phyloP scores from a whole-genome alignment of 2,888 invertebrate species.

The Physocephala rufipes region DNA sequence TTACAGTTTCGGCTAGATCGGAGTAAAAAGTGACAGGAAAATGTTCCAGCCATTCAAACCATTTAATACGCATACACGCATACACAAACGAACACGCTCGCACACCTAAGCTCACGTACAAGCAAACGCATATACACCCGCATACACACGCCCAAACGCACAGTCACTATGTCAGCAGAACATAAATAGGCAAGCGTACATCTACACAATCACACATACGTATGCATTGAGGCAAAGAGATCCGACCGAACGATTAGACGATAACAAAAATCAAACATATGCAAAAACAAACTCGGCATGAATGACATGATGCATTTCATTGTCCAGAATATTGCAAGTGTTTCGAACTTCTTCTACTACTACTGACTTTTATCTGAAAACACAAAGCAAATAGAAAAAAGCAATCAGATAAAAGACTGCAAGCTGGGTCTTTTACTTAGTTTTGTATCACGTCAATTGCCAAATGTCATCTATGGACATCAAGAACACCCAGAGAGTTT shows the following conservation, averaged over 20 bases:
- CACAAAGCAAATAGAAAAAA: constrained; percentile 10
- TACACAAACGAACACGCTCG: background rate
- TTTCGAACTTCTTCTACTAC: constrained; percentile 3
- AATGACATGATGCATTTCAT: constrained; percentile 3
- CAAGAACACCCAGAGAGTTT: background rate
- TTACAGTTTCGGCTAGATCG: background rate
- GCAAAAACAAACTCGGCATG: constrained; percentile 8
- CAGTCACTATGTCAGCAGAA: no score
- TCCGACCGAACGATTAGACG: no score
- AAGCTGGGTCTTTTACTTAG: constrained; percentile 13
- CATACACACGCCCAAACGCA: no score
- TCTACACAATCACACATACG: no score
- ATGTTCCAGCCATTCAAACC: constrained; percentile 6
- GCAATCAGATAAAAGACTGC: constrained; percentile 18
- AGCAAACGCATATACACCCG: no score
- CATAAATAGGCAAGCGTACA: no score
- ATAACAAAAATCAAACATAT: no score
- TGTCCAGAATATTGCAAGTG: constrained; percentile 19
- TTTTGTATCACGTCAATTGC: background rate
- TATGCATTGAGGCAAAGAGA: background rate
- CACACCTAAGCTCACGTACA: background rate
- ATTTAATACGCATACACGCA: background rate
- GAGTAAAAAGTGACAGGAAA: constrained; percentile 20
- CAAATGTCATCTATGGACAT: background rate
- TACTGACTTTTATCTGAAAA: constrained; percentile 5